Conservation (phyloP, 2,797 vertebrate species). For the Falco biarmicus region DNA sequence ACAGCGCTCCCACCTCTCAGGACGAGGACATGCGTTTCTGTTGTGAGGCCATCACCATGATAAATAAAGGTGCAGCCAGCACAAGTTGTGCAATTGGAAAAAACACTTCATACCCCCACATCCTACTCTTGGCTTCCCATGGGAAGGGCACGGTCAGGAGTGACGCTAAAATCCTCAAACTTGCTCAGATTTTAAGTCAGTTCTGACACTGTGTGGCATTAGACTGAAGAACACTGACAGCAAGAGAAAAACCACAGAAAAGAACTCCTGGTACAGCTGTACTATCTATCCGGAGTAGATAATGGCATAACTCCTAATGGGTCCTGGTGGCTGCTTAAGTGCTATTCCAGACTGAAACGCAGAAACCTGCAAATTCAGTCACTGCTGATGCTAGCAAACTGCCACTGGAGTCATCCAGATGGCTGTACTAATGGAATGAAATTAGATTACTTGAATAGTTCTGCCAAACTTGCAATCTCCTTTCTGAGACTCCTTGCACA, state of each 20-base stretch:
- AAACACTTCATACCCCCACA: conserved; percentile 54
- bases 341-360: not conserved
- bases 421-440: not conserved
- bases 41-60: conserved; percentile 64
- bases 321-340: not conserved
- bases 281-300: not conserved
- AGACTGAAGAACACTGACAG: fast-evolving
- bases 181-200: not conserved
- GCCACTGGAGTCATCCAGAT: not conserved
- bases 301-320: not conserved
- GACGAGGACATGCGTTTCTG: not conserved
- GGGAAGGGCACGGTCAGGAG: not conserved
- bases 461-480: not conserved
- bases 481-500: not conserved
- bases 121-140: conserved; percentile 21
- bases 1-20: not conserved
- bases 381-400: not conserved
- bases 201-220: not conserved
- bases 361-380: not conserved
- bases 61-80: conserved; percentile 68
- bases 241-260: not conserved
- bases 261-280: not conserved
- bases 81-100: conserved; percentile 65
- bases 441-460: not conserved
- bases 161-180: not conserved